Percentiles rank a stretch among this genome's conserved stretches.
Evolutionary conservation across 2,113 vertebrate species (phyloP).

Genomic region (Pachycephala philippinensis): DNA sequence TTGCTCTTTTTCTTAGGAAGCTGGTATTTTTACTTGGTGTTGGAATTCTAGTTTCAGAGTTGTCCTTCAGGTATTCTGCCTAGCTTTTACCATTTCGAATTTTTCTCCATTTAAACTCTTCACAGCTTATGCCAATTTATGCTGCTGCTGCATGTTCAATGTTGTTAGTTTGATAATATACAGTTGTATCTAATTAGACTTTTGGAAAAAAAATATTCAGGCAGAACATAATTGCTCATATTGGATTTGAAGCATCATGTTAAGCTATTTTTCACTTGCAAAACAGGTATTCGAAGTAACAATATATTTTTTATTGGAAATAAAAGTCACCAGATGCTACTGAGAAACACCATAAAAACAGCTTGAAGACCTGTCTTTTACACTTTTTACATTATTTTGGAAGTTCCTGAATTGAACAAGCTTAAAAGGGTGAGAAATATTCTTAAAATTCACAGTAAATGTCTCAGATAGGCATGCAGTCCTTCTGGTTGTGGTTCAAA

Average conservation of each 20-base stretch:
- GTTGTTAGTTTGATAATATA: background rate
- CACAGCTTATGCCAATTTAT: background rate
- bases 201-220: background rate
- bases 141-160: background rate
- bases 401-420: background rate
- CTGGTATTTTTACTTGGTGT: background rate
- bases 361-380: background rate
- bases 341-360: background rate
- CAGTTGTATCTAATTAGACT: background rate
- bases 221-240: background rate
- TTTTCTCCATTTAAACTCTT: background rate
- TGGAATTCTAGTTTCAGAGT: background rate
- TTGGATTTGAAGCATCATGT: background rate
- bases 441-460: background rate
- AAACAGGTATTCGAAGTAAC: background rate
- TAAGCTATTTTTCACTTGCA: background rate
- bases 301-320: background rate
- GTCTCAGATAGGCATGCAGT: background rate
- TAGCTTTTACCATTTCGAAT: background rate
- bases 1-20: background rate
- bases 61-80: background rate
- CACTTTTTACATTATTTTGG: background rate
- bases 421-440: background rate
- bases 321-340: background rate
- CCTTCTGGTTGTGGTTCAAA: background rate